Conservation (phyloP, 2,888 invertebrate genomes). For the Vandiemenella viatica region DNA sequence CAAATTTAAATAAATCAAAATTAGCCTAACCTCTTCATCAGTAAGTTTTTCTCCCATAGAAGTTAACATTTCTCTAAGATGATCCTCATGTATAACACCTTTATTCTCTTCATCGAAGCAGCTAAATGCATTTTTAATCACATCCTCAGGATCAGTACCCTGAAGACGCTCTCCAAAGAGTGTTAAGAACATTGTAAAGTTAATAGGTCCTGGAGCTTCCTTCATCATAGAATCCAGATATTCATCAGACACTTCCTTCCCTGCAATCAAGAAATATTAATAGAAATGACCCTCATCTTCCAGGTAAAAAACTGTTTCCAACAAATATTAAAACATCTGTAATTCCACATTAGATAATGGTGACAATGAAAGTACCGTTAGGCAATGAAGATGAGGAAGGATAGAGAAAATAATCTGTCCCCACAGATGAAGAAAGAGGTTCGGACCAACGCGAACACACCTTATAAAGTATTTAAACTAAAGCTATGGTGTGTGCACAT, state of each 20-base stretch:
- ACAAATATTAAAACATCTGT: not conserved
- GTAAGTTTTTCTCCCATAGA: constrained; percentile 87
- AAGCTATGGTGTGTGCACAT: too few relatives aligned
- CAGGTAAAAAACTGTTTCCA: not conserved
- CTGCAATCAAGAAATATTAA: constrained; percentile 34
- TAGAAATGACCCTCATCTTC: too few relatives aligned
- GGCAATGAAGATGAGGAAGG: too few relatives aligned
- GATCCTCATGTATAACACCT: constrained; percentile 85
- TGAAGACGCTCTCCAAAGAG: constrained; percentile 95
- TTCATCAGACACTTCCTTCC: constrained; percentile 90
- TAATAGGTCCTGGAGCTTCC: constrained; percentile 96
- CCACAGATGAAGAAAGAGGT: too few relatives aligned
- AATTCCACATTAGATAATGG: not conserved
- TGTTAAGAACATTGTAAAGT: constrained; percentile 98
- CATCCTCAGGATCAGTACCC: constrained; percentile 97
- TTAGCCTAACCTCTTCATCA: constrained; percentile 17
- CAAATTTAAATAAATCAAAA: too few relatives aligned
- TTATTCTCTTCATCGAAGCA: constrained; percentile 97
- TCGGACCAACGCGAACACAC: too few relatives aligned
- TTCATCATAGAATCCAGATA: constrained; percentile 97
- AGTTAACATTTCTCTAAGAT: constrained; percentile 83
- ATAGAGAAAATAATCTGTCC: too few relatives aligned
- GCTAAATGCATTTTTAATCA: constrained; percentile 97
- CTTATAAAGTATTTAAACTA: too few relatives aligned
- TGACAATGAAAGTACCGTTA: too few relatives aligned